phyloP scores from a whole-genome alignment of 2,888 invertebrate genomes.

The Lomographa bimaculata region DNA sequence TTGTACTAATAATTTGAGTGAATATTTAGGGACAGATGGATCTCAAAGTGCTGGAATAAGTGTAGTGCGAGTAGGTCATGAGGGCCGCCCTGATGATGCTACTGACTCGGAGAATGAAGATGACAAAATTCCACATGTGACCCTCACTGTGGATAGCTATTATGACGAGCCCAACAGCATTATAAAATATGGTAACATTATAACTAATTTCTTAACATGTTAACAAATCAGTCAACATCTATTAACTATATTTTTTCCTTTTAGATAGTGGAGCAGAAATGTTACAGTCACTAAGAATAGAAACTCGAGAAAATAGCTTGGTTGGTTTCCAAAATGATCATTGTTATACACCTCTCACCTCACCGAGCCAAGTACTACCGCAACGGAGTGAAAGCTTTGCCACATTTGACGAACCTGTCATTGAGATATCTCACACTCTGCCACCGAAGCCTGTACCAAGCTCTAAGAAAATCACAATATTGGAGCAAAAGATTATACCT shows the following conservation, averaged over 20 bases:
- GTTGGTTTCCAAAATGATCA: constrained; percentile 90
- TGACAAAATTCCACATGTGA: constrained; percentile 85
- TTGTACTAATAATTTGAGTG: too few relatives aligned
- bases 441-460: constrained; percentile 69
- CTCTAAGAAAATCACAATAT: constrained; percentile 76
- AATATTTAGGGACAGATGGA: constrained; percentile 66
- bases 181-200: constrained; percentile 74
- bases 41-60: constrained; percentile 85
- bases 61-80: constrained; percentile 83
- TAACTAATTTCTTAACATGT: too few relatives aligned
- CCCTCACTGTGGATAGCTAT: constrained; percentile 86
- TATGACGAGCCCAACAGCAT: constrained; percentile 83
- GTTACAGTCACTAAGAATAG: constrained; percentile 75
- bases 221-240: too few relatives aligned
- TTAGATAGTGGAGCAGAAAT: constrained; percentile 78
- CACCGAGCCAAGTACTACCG: constrained; percentile 81
- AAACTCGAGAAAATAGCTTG: constrained; percentile 79
- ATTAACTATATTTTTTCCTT: background rate
- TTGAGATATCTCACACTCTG: constrained; percentile 71
- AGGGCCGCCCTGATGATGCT: constrained; percentile 79
- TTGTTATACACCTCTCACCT: constrained; percentile 89
- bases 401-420: constrained; percentile 69
- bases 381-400: constrained; percentile 58
- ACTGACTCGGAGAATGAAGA: constrained; percentile 83
- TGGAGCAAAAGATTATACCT: constrained; percentile 77